These are phyloP conservation scores for Tauraco hartlaubi DNA, from an alignment of 2,797 vertebrate species.

Conservation along the genomic window DNA sequence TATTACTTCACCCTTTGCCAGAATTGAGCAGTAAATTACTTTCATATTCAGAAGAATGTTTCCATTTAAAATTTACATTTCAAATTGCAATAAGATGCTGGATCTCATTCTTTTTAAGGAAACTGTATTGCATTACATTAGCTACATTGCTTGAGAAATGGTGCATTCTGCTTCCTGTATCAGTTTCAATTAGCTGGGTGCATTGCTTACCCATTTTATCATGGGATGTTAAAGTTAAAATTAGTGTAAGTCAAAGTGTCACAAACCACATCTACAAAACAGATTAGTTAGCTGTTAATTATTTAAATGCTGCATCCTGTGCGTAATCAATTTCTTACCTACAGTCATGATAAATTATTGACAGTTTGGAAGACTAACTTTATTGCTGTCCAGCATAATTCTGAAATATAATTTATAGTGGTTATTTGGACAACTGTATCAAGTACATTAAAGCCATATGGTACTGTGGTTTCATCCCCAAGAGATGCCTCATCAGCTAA, in stretches of 20 bases:
- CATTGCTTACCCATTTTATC: slow-evolving; percentile 36
- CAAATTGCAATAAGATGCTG: slow-evolving; percentile 75
- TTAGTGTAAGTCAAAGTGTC: slow-evolving; percentile 18
- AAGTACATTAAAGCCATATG: slow-evolving; percentile 70
- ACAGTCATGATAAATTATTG: neutral
- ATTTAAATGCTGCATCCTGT: slow-evolving; percentile 30
- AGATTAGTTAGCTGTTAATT: neutral
- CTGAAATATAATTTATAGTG: slow-evolving; percentile 66
- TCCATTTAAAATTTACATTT: slow-evolving; percentile 80
- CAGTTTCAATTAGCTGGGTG: slow-evolving; percentile 39
- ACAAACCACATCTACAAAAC: slow-evolving; percentile 23
- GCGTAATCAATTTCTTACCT: slow-evolving; percentile 54
- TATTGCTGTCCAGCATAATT: slow-evolving; percentile 44
- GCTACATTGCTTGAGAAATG: slow-evolving; percentile 31
- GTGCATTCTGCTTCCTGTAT: slow-evolving; percentile 19
- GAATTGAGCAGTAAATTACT: slow-evolving; percentile 69
- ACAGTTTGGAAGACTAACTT: slow-evolving; percentile 36
- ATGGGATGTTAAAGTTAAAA: slow-evolving; percentile 35
- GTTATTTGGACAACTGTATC: slow-evolving; percentile 61
- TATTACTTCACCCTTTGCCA: slow-evolving; percentile 71
- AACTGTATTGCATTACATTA: slow-evolving; percentile 49
- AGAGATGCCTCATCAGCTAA: slow-evolving; percentile 65
- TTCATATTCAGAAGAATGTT: slow-evolving; percentile 79
- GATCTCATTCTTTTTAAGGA: slow-evolving; percentile 54
- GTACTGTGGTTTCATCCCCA: slow-evolving; percentile 58